These are phyloP conservation scores for Balanococcus diminutus DNA, from an alignment of 2,888 invertebrate genomes.

Conservation along the genomic window DNA sequence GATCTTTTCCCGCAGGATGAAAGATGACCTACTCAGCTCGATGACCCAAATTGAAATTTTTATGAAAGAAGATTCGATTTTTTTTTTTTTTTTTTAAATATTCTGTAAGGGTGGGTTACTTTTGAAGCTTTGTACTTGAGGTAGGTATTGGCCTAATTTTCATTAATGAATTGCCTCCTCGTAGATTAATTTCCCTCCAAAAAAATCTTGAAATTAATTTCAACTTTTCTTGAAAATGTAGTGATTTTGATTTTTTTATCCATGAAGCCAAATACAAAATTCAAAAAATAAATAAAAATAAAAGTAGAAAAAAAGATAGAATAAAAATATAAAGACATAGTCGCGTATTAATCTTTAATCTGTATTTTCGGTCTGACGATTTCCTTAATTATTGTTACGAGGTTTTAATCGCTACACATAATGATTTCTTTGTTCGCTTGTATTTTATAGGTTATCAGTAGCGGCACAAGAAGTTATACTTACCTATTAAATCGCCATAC, in stretches of 20 bases:
- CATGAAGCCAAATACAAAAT: no score
- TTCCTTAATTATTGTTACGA: slow-evolving; percentile 39
- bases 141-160: no score
- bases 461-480: slow-evolving; percentile 33
- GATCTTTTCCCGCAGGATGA: background rate
- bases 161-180: no score
- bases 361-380: slow-evolving; percentile 49
- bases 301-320: background rate
- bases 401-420: slow-evolving; percentile 19
- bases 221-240: no score
- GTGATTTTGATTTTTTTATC: no score
- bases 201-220: no score
- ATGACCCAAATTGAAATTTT: background rate
- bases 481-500: slow-evolving; percentile 15
- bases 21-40: background rate
- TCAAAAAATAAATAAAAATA: no score
- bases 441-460: slow-evolving; percentile 42
- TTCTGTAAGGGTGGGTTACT: no score
- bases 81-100: no score
- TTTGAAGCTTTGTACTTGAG: no score
- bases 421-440: slow-evolving; percentile 37
- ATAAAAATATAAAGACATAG: background rate
- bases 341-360: slow-evolving; percentile 1
- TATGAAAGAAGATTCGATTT: no score
- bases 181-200: no score